A percentile compares a stretch with the other conserved stretches of the same genome.
These are phyloP conservation scores for Oryctes rhinoceros DNA, from an alignment of 1,140 invertebrate species.

Conservation along the genomic window DNA sequence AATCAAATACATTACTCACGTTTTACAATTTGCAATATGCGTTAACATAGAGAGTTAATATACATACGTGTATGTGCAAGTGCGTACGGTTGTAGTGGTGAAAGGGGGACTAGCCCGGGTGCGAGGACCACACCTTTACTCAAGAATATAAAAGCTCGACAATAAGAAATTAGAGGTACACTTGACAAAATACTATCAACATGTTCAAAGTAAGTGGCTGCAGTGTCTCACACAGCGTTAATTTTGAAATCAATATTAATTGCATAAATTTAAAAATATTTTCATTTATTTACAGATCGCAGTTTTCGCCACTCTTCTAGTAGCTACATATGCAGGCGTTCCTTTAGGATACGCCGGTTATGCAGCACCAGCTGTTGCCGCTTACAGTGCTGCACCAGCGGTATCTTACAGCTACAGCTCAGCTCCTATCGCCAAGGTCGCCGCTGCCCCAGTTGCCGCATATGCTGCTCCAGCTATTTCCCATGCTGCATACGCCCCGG, in stretches of 20 bases:
- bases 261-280: conserved; percentile 22
- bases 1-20: conserved; percentile 24
- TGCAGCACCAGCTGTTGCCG: conserved; percentile 32
- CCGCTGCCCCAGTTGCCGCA: conserved; percentile 42
- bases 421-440: conserved; percentile 47
- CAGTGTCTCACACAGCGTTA: background rate
- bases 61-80: background rate
- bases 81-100: conserved; percentile 11
- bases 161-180: conserved; percentile 1
- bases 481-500: conserved; percentile 38
- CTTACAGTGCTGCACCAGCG: conserved; percentile 42
- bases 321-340: conserved; percentile 54
- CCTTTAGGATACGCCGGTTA: conserved; percentile 37
- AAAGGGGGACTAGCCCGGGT: background rate
- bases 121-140: conserved; percentile 42
- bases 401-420: conserved; percentile 37
- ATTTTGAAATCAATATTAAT: conserved; percentile 10
- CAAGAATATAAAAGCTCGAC: conserved; percentile 44
- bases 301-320: conserved; percentile 54
- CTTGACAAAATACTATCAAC: conserved; percentile 39
- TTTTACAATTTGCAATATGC: conserved; percentile 47
- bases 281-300: conserved; percentile 53
- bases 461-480: conserved; percentile 45
- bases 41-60: conserved; percentile 26
- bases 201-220: conserved; percentile 43